These are phyloP conservation scores for Morinoia aosen DNA, from an alignment of 2,888 invertebrate species.

Conservation along the genomic window DNA sequence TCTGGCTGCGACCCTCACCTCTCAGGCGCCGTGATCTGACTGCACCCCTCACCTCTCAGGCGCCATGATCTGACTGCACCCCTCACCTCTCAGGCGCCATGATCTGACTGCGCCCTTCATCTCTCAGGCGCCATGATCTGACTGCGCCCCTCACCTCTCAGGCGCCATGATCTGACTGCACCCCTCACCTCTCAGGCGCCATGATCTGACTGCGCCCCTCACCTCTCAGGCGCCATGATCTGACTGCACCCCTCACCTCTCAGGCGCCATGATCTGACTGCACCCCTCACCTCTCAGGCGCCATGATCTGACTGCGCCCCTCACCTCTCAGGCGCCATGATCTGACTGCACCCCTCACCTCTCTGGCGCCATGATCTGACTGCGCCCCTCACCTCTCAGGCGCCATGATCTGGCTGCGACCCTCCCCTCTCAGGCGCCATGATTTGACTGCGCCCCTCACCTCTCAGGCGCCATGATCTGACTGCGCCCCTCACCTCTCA, in stretches of 20 bases:
- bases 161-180: slow-evolving; percentile 91
- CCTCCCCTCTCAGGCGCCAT: slow-evolving; percentile 79
- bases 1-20: not conserved
- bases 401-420: too few relatives aligned
- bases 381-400: too few relatives aligned
- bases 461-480: slow-evolving; percentile 84
- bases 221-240: slow-evolving; percentile 81
- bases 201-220: not conserved
- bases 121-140: not conserved
- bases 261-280: slow-evolving; percentile 80
- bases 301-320: too few relatives aligned
- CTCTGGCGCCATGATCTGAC: slow-evolving; percentile 86
- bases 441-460: slow-evolving; percentile 88
- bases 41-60: slow-evolving; percentile 91
- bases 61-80: slow-evolving; percentile 76
- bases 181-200: too few relatives aligned
- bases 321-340: not conserved
- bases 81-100: too few relatives aligned
- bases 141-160: not conserved
- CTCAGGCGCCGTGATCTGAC: slow-evolving; percentile 86
- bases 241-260: slow-evolving; percentile 89
- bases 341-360: not conserved
- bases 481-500: too few relatives aligned
- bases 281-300: too few relatives aligned
- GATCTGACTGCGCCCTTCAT: too few relatives aligned